Base-by-base conservation (phyloP, 2,113 vertebrate genomes). In the Baryphthengus martii region DNA sequence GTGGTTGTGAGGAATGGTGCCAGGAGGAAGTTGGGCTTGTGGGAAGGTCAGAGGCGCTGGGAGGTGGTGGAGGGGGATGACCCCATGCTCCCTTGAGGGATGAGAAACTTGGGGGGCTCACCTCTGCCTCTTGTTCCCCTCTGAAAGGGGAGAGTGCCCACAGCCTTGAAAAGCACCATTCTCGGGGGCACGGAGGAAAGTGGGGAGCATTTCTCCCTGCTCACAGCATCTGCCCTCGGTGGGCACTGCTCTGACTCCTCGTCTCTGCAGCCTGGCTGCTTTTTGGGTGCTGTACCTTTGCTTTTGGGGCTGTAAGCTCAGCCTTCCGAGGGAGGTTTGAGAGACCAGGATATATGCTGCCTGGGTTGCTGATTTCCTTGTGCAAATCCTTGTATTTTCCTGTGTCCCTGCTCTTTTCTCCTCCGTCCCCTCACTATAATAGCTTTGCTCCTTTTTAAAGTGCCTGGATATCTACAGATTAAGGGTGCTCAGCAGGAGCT, bases 391-490 rank as follows among this genome's bases (percentile, higher is more conserved):
- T 37, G 0, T 55, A 16, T 80, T 81, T 92, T 42, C 61, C 35
- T 1, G 0, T 17, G 50, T 85, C 72, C 73, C 72, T 53, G 35
- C 74, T 91, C 92, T 82, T 91, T 88, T 79, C 85, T 91, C 35
- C 62, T 40, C 79, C 40, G 72, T 86, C 95, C 92, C 83, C 49
- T 81, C 45, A 3, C 39, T 88, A 75, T 92, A 94, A 96, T 92
- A 92, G 96, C 90, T 96, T 94, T 92, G 65, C 59, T 94, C 68
- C 90, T 91, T 86, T 83, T 72, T 80, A 67, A 94, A 95, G 90
- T 90, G 72, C 92, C 82, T 96, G 93, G 78, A 95, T 95, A 88
- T 23, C 72, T 71, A 67, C 65, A 94, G 96, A 94, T 96, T 91
- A 96, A 95, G 92, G 92, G 88, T 94, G 93, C 94, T 94, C 91